Evolutionary conservation across 1,140 invertebrate genomes (phyloP).

Genomic region (Cydia fagiglandana): DNA sequence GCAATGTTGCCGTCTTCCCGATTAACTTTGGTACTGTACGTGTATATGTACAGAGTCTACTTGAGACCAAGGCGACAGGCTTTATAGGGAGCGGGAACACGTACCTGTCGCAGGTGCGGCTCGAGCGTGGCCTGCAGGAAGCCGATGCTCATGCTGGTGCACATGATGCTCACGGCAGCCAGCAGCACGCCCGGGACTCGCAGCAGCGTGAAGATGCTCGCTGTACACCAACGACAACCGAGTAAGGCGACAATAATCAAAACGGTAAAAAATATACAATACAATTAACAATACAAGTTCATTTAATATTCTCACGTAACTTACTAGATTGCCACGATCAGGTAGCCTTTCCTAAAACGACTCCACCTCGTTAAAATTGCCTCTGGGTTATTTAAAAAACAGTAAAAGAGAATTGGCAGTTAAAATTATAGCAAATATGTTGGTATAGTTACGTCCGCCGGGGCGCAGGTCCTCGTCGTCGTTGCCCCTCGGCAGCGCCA

Average conservation of each 20-base stretch:
- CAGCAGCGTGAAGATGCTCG: conserved; percentile 82
- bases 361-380: too few species aligned
- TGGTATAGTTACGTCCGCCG: conserved; percentile 78
- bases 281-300: neutral
- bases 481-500: conserved; percentile 84
- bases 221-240: conserved; percentile 65
- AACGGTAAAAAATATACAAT: neutral
- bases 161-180: conserved; percentile 84
- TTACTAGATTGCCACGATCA: too few species aligned
- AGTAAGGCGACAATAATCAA: neutral
- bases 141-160: conserved; percentile 89
- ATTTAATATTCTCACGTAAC: neutral
- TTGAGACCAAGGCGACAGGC: too few species aligned
- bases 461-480: conserved; percentile 80
- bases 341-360: too few species aligned
- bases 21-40: too few species aligned
- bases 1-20: too few species aligned
- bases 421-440: too few species aligned
- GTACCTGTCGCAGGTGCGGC: conserved; percentile 87
- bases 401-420: too few species aligned
- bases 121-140: conserved; percentile 91
- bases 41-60: too few species aligned
- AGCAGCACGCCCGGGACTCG: conserved; percentile 85
- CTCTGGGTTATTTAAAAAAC: too few species aligned
- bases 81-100: neutral